Evolutionary conservation across 2,888 invertebrate genomes (phyloP), one percentile per base, ranked within the genome.

Genomic region (Eumacrocentrus americanus): DNA sequence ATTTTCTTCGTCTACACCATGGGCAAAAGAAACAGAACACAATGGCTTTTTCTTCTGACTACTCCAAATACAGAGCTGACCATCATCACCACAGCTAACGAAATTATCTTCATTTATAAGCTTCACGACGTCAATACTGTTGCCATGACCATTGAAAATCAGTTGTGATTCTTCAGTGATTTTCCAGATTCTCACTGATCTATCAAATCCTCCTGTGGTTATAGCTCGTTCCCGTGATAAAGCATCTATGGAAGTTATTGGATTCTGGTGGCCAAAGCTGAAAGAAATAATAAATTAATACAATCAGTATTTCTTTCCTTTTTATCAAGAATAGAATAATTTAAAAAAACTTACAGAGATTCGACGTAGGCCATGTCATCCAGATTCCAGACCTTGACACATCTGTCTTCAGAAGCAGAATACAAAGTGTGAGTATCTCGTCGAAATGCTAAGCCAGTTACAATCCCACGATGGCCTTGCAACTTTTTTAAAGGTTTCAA

Each of bases 291-390:
- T n/a, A n/a, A n/a, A n/a, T n/a, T n/a, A n/a, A n/a, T n/a, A n/a
- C n/a, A n/a, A n/a, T n/a, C n/a, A n/a, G n/a, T n/a, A n/a, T n/a
- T n/a, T n/a, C n/a, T n/a, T n/a, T n/a, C n/a, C n/a, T n/a, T n/a
- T n/a, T n/a, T n/a, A n/a, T n/a, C n/a, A n/a, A n/a, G n/a, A n/a
- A n/a, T n/a, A n/a, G n/a, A n/a, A n/a, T n/a, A n/a, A n/a, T n/a
- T n/a, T n/a, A 9, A 46, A 42, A 35, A 46, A n/a, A 68, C 82
- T 79, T 75, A 92, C 84, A 98, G 83, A 54, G 94, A 94, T 83
- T 98, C 98, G 7, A 97, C 91, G 81, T 96, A 98, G 1, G 92
- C 90, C 93, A 96, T 92, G 80, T 98, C 97, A 82, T 95, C 94
- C 56, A 98, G 83, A 67, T 93, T 94, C 98, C 98, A 99, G 59